phyloP scores from a whole-genome alignment of 2,888 invertebrate species.

The Luperina nickerlii region DNA sequence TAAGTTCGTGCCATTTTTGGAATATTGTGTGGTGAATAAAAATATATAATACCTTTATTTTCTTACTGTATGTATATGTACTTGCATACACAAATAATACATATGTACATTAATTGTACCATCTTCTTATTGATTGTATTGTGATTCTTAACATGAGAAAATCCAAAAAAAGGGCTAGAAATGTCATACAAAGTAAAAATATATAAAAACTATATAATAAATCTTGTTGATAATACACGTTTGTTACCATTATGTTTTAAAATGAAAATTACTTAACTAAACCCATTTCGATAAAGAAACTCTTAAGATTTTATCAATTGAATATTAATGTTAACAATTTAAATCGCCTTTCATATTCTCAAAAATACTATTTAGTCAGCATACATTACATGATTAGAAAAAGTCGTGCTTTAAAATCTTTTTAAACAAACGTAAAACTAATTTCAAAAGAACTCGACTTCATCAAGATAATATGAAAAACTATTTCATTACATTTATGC shows the following conservation, averaged over 20 bases:
- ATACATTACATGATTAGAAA: slow-evolving; percentile 24
- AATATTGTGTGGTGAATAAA: slow-evolving; percentile 1
- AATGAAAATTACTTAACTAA: not conserved
- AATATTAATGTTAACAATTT: slow-evolving; percentile 13
- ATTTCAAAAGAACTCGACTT: slow-evolving; percentile 1
- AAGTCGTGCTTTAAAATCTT: slow-evolving; percentile 17
- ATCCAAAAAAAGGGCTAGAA: not conserved
- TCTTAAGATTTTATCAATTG: slow-evolving; percentile 20
- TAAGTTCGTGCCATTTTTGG: slow-evolving; percentile 10
- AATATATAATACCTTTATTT: not conserved
- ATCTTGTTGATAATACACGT: not conserved
- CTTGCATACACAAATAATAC: not conserved
- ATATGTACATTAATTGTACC: not conserved
- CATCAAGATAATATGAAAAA: slow-evolving; percentile 6
- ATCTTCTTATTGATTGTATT: not conserved
- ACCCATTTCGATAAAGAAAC: not conserved
- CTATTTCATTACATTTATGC: not conserved
- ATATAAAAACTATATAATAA: not conserved
- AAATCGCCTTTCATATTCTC: slow-evolving; percentile 8
- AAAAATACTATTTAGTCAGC: slow-evolving; percentile 10
- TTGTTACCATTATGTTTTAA: not conserved
- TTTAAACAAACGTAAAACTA: slow-evolving; percentile 6
- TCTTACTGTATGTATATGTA: not conserved
- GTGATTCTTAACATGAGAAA: not conserved
- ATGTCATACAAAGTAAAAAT: not conserved